Percentiles rank a stretch among this genome's conserved stretches.
Conservation (phyloP, 2,113 vertebrate genomes). For the Colistium nudipinnis region DNA sequence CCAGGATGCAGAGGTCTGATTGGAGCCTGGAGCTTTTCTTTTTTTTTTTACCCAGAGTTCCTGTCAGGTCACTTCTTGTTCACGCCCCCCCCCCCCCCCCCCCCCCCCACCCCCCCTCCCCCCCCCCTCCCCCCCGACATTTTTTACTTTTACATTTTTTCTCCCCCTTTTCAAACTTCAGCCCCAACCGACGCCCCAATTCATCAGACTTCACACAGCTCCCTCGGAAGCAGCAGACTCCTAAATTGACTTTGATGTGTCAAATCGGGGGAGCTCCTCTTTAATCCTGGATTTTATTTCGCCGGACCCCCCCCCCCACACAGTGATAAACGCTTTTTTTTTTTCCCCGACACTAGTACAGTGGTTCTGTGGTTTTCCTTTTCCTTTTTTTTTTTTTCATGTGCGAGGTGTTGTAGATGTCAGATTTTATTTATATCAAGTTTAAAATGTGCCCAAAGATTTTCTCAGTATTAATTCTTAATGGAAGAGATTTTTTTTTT, state of each 20-base stretch:
- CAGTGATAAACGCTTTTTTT: background rate
- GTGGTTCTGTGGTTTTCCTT: background rate
- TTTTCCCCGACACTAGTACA: background rate
- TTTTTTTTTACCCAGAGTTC: too few species aligned
- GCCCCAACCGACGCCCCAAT: background rate
- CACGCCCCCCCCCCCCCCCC: too few species aligned
- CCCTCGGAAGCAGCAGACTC: background rate
- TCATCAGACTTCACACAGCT: background rate
- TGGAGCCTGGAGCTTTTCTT: too few species aligned
- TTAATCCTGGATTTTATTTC: constrained; percentile 15
- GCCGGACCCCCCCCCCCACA: background rate
- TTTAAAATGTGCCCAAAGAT: too few species aligned
- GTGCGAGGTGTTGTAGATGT: background rate
- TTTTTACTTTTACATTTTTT: background rate
- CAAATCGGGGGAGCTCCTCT: constrained; percentile 2
- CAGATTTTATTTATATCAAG: too few species aligned
- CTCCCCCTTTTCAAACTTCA: background rate
- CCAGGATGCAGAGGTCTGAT: too few species aligned
- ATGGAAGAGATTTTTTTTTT: too few species aligned
- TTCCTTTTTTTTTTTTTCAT: too few species aligned
- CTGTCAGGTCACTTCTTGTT: too few species aligned
- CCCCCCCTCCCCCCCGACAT: background rate
- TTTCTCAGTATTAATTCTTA: too few species aligned
- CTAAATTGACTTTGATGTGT: constrained; percentile 12
- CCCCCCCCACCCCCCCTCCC: too few species aligned